Base-by-base conservation (phyloP, 2,113 vertebrate species). In the Osmerus mordax region DNA sequence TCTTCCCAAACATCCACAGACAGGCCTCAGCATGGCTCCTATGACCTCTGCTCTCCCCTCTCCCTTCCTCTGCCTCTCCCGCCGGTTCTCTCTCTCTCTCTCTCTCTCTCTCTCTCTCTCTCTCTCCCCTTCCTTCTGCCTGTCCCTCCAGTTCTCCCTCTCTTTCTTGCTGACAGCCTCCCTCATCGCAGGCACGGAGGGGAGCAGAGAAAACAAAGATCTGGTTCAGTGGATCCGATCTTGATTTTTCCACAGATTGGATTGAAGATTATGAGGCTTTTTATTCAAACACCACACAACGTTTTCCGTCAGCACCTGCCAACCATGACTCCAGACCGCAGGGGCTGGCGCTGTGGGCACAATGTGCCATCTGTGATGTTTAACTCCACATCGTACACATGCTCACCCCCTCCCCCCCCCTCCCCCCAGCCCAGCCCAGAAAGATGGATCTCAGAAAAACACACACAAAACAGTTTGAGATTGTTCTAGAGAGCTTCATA, bases 201-300 rank as follows among this genome's bases (percentile, higher is more conserved):
- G 86, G 85, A 84, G 84, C 82, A 81, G 71, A 81, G 83, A 87
- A 83, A 89, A 88, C 87, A 86, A 87, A 87, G 87, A 88, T 89
- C 84, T 83, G 87, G 85, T 90, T 90, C 87, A 86, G 79, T 88
- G 83, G 81, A 81, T 90, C 78, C 83, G 85, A 89, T 88, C 88
- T 85, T 81, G 87, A 89, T 87, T 89, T 89, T 89, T 89, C 78
- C 86, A 84, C 82, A 87, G 84, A 89, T 87, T 88, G 86, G 86
- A 88, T 83, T 83, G 86, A 81, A 89, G 88, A 90, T 89, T 86
- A 88, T 84, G 83, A 78, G 69, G 77, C 77, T 80, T 75, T 86
- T 83, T 86, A 84, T 89, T 87, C 82, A 85, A 76, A 84, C 81
- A 67, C 74, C 75, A 69, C 87, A 81, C 83, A 81, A 81, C 79